Evolutionary conservation across 2,797 vertebrate genomes (phyloP).

Genomic region (Parauchenoglanis ngamensis): DNA sequence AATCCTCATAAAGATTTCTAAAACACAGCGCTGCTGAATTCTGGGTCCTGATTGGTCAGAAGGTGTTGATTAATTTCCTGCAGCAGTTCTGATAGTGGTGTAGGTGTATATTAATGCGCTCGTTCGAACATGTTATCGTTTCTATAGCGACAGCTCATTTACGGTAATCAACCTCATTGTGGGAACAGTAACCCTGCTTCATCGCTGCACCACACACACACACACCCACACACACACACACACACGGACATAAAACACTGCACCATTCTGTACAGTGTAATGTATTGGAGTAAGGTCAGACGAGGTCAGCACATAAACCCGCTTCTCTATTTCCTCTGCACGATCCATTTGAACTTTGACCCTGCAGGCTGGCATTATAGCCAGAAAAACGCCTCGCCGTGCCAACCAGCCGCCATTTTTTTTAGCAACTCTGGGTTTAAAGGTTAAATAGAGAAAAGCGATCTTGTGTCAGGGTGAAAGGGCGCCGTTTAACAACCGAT

Average conservation of each 20-base stretch:
- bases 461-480: background rate
- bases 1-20: background rate
- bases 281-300: constrained; percentile 18
- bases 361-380: background rate
- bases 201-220: background rate
- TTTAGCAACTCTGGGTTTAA: background rate
- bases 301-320: constrained; percentile 12
- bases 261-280: background rate
- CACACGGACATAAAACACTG: background rate
- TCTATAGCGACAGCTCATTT: background rate
- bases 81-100: no score
- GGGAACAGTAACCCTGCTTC: no score
- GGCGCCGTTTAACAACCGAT: background rate
- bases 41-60: no score
- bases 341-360: constrained; percentile 2
- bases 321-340: background rate
- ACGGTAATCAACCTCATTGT: background rate
- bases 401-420: background rate
- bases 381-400: background rate
- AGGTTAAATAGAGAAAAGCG: constrained; percentile 18
- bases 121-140: background rate
- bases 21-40: no score
- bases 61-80: no score
- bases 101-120: no score
- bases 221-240: background rate